phyloP scores from a whole-genome alignment of 2,797 vertebrate genomes.

The Nyctibius grandis region DNA sequence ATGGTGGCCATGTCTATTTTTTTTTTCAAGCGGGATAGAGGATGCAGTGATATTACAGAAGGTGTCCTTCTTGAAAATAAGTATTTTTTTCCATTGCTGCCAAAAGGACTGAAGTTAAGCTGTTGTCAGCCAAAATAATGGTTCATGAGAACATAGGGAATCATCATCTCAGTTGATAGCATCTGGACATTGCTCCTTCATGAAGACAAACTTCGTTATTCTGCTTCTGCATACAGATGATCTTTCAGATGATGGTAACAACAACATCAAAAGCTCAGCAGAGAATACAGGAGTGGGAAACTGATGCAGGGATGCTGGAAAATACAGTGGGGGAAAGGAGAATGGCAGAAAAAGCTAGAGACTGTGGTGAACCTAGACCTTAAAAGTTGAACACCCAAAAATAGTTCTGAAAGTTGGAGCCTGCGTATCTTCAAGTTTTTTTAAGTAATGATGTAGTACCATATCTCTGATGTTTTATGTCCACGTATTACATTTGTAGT shows the following conservation, averaged over 20 bases:
- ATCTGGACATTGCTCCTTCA: not conserved
- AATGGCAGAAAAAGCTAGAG: not conserved
- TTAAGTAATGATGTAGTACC: not conserved
- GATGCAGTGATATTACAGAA: not conserved
- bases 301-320: not conserved
- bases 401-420: not conserved
- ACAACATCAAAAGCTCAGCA: not conserved
- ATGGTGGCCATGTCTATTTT: not conserved
- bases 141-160: not conserved
- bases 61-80: not conserved
- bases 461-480: not conserved
- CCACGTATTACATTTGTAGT: rapidly evolving
- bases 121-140: not conserved
- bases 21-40: not conserved
- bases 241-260: not conserved
- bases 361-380: not conserved
- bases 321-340: not conserved
- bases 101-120: not conserved
- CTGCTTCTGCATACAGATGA: not conserved
- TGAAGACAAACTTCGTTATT: not conserved
- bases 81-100: not conserved
- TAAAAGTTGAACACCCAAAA: not conserved
- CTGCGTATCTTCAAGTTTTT: not conserved
- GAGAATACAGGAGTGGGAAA: not conserved
- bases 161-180: not conserved